Evolutionary conservation across 2,797 vertebrate species (phyloP).

Genomic region (Chelon auratus): DNA sequence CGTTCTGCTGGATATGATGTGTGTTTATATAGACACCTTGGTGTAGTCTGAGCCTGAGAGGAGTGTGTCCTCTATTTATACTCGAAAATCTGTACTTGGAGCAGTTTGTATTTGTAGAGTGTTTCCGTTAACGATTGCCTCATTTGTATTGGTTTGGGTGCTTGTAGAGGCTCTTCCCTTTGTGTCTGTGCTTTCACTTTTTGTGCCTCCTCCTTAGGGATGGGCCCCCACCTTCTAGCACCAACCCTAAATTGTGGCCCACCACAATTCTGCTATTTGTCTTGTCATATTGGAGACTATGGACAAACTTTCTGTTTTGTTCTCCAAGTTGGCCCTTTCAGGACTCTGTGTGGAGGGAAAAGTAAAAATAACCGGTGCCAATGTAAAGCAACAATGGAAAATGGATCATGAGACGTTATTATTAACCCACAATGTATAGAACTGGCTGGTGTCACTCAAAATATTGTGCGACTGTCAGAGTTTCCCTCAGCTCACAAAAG

Average conservation of each 20-base stretch:
- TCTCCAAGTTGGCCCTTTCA: conserved; percentile 1
- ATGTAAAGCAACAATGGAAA: conserved; percentile 8
- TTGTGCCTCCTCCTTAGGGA: not conserved
- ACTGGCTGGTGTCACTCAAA: conserved; percentile 3
- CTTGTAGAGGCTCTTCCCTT: not conserved
- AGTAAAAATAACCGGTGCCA: conserved; percentile 1
- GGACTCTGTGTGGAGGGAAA: not conserved
- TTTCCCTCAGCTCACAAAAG: conserved; percentile 24
- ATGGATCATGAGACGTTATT: not conserved
- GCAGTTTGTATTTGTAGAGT: too few relatives aligned
- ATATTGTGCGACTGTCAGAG: conserved; percentile 18
- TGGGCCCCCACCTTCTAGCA: not conserved
- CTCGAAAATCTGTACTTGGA: too few relatives aligned
- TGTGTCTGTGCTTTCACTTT: not conserved
- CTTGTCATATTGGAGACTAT: not conserved
- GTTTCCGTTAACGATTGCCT: too few relatives aligned
- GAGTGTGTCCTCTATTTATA: too few relatives aligned
- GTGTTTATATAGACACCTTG: too few relatives aligned
- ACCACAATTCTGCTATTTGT: not conserved
- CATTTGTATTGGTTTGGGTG: too few relatives aligned
- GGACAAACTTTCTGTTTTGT: not conserved
- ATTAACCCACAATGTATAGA: not conserved
- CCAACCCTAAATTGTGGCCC: too few relatives aligned
- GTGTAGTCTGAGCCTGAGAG: too few relatives aligned
- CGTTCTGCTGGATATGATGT: too few relatives aligned